phyloP scores from a whole-genome alignment of 2,888 invertebrate species.

The Apamea sordens region DNA sequence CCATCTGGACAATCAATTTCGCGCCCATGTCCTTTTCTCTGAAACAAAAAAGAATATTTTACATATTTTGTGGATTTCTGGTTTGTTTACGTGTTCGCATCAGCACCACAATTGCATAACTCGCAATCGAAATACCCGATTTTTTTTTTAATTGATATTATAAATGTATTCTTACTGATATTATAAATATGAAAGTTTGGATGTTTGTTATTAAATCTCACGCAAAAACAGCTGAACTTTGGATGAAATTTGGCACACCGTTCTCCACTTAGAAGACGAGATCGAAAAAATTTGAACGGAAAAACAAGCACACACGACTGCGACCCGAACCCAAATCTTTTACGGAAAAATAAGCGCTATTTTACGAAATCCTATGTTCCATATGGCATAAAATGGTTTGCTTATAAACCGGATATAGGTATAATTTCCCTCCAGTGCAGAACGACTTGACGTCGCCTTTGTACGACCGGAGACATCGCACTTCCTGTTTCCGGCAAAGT shows the following conservation, averaged over 20 bases:
- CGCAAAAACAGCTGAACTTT: too few relatives aligned
- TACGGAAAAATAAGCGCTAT: neutral
- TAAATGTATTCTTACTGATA: neutral
- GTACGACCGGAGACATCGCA: conserved; percentile 33
- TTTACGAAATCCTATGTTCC: neutral
- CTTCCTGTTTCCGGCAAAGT: conserved; percentile 42
- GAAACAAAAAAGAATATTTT: conserved; percentile 79
- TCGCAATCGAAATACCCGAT: neutral
- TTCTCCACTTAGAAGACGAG: neutral
- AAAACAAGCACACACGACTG: neutral
- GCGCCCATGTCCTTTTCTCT: conserved; percentile 96
- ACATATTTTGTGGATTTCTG: neutral
- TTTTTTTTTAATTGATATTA: neutral
- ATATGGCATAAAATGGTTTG: neutral
- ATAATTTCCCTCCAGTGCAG: conserved; percentile 14
- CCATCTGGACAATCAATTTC: conserved; percentile 96
- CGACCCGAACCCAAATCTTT: neutral
- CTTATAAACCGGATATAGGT: conserved; percentile 12
- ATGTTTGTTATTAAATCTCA: too few relatives aligned
- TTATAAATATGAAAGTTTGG: too few relatives aligned
- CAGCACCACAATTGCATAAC: neutral
- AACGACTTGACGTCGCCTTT: conserved; percentile 22
- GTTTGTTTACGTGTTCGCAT: neutral
- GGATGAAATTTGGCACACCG: too few relatives aligned
- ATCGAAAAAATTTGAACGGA: neutral